Evolutionary conservation across 2,797 vertebrate species (phyloP).

Genomic region (Chelidonichthys spinosus): DNA sequence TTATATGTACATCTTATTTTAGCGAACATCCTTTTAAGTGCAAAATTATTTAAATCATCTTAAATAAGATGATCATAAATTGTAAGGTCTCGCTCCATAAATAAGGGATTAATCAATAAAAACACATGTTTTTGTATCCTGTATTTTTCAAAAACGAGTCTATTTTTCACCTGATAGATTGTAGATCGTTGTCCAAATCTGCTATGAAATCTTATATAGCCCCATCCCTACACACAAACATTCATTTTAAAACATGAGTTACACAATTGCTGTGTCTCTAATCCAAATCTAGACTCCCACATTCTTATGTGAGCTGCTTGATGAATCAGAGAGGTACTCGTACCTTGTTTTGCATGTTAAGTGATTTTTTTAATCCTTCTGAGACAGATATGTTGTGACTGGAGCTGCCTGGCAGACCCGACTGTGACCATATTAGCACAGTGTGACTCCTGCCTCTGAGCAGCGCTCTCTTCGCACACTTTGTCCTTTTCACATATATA

Average conservation of each 20-base stretch:
- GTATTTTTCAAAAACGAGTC: too few relatives aligned
- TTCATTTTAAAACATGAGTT: neutral
- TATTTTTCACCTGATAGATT: too few relatives aligned
- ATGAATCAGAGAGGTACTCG: slow-evolving; percentile 43
- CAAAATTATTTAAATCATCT: too few relatives aligned
- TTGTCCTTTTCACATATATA: slow-evolving; percentile 72
- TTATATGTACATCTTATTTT: too few relatives aligned
- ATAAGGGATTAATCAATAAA: too few relatives aligned
- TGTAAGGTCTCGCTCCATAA: too few relatives aligned
- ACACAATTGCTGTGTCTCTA: slow-evolving; percentile 4
- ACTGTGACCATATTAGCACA: slow-evolving; percentile 65
- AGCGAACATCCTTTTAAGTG: too few relatives aligned
- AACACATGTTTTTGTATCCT: too few relatives aligned
- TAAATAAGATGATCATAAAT: too few relatives aligned
- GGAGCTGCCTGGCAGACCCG: slow-evolving; percentile 42
- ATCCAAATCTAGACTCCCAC: slow-evolving; percentile 7
- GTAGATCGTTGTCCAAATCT: too few relatives aligned
- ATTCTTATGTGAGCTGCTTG: slow-evolving; percentile 29
- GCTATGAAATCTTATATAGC: too few relatives aligned
- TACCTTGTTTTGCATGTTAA: slow-evolving; percentile 54
- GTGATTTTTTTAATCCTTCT: slow-evolving; percentile 14
- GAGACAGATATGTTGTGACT: slow-evolving; percentile 65
- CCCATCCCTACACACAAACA: too few relatives aligned
- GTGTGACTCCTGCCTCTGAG: slow-evolving; percentile 57
- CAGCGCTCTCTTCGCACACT: slow-evolving; percentile 35